Base-by-base conservation (phyloP, 2,888 invertebrate species). In the Epistrophella euchroma region DNA sequence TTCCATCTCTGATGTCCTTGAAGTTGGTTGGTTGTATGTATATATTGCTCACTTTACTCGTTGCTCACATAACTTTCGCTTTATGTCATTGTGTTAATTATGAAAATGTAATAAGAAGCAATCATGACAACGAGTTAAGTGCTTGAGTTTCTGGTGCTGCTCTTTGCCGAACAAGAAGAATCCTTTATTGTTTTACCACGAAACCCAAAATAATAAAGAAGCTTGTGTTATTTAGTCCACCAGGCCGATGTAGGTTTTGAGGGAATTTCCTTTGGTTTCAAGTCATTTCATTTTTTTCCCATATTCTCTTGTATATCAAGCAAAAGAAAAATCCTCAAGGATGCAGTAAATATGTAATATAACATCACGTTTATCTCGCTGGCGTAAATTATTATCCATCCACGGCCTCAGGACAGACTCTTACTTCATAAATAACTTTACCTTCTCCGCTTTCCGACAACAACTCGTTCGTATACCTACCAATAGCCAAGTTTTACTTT, bases 81-180 rank as follows among this genome's bases (percentile, higher is more conserved):
- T 82, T 66, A 86, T 82, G 82, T 75, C 74, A 60, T 86, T 86
- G 45, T 68, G 77, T 86, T 86, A 86, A 86, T 86, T 86, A 86
- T 86, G 77, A 78, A 82, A 86, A 86, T 86, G 86, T 86, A 74
- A 86, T 86, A 82, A 86, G 82, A 78, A 86, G 86, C 77, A 86
- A 86, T 86, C 77, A 77, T 66, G 82, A 74, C 82, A 86, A 82
- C 71, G 71, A 82, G 74, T 82, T 62, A 47, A 58, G 70, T 70
- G 73, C 81, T 66, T 47, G 15, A 60, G 60, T 15, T 60, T 40
- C 40, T 32, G 17, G 32, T 15, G 11, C 11, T 64, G 28, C 7
- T 72, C 28, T 71, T 81, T 19, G 40, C 45, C 72, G 17, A 72
- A 68, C 25, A 71, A 62, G 17, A 68, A 60, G 25, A 74, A 70